Conservation (phyloP, 2,888 invertebrate genomes). For the Amblyteles armatorius region DNA sequence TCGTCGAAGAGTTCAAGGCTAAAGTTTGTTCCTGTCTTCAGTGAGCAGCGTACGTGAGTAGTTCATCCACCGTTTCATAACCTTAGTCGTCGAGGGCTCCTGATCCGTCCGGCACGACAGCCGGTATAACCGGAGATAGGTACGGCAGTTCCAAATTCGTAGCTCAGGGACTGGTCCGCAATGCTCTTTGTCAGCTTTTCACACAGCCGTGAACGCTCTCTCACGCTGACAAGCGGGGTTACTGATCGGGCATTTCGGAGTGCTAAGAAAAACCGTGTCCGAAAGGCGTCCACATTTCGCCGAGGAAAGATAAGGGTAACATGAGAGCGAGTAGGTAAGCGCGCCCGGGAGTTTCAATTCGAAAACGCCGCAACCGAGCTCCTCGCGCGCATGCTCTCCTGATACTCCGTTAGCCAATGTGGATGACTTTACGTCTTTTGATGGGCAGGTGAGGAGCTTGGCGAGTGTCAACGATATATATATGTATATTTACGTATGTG, state of each 20-base stretch:
- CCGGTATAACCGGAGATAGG: not conserved
- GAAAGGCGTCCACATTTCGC: slow-evolving; percentile 84
- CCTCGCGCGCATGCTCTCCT: slow-evolving; percentile 74
- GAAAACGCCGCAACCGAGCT: slow-evolving; percentile 49
- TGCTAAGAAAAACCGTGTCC: slow-evolving; percentile 79
- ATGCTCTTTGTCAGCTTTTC: not conserved
- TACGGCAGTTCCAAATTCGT: slow-evolving; percentile 18
- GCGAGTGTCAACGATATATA: slow-evolving; percentile 83
- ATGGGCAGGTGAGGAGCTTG: slow-evolving; percentile 85
- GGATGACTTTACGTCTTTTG: slow-evolving; percentile 85
- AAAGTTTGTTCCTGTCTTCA: not conserved
- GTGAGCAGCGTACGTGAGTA: not conserved
- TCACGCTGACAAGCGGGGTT: not conserved
- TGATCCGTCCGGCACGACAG: not conserved
- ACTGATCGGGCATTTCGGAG: slow-evolving; percentile 56
- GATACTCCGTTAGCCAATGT: slow-evolving; percentile 82
- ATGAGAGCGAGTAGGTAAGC: slow-evolving; percentile 63
- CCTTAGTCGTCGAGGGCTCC: not conserved
- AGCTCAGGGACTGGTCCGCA: not conserved
- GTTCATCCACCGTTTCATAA: not conserved
- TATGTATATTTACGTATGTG: slow-evolving; percentile 67
- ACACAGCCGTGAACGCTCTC: not conserved
- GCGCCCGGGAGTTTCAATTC: slow-evolving; percentile 33
- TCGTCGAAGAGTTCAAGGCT: not conserved
- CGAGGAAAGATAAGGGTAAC: slow-evolving; percentile 76